These are phyloP conservation scores for Acanthurus lineatus DNA, from an alignment of 2,797 vertebrate species.

Conservation along the genomic window DNA sequence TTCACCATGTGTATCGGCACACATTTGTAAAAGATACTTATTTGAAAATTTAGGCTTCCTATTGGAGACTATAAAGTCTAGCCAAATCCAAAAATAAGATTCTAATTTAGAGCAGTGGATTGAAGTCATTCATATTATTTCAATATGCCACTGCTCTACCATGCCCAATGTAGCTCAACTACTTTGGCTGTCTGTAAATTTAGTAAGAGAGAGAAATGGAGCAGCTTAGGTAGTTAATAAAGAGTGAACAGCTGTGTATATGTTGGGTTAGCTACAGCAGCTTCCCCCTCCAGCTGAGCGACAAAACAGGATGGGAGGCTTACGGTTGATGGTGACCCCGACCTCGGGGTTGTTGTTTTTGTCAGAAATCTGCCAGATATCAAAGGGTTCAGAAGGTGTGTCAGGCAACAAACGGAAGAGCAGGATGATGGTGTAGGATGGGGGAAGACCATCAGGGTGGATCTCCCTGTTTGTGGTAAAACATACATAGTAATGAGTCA, in stretches of 20 bases:
- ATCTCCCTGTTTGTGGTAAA: conserved; percentile 89
- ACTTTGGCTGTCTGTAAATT: background rate
- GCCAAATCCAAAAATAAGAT: conserved; percentile 6
- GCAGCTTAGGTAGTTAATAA: conserved; percentile 5
- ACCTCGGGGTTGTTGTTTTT: conserved; percentile 96
- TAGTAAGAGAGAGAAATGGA: background rate
- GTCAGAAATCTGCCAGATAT: conserved; percentile 98
- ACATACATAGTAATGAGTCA: conserved; percentile 17
- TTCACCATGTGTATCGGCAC: conserved; percentile 35
- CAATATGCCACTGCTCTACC: background rate
- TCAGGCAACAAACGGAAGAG: conserved; percentile 95
- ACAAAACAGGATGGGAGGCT: conserved; percentile 73
- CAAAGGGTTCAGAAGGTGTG: conserved; percentile 92
- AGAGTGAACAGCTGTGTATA: conserved; percentile 46
- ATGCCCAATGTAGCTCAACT: conserved; percentile 3
- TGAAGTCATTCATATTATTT: background rate
- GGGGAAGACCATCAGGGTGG: conserved; percentile 95
- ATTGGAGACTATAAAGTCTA: background rate
- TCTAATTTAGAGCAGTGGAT: conserved; percentile 2
- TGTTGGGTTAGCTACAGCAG: conserved; percentile 30
- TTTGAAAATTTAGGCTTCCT: conserved; percentile 13
- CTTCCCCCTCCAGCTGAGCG: conserved; percentile 27
- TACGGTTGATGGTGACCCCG: conserved; percentile 95
- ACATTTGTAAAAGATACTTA: conserved; percentile 38
- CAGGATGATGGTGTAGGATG: conserved; percentile 94